phyloP scores from a whole-genome alignment of 2,888 invertebrate genomes.

The Criorhina ranunculi region DNA sequence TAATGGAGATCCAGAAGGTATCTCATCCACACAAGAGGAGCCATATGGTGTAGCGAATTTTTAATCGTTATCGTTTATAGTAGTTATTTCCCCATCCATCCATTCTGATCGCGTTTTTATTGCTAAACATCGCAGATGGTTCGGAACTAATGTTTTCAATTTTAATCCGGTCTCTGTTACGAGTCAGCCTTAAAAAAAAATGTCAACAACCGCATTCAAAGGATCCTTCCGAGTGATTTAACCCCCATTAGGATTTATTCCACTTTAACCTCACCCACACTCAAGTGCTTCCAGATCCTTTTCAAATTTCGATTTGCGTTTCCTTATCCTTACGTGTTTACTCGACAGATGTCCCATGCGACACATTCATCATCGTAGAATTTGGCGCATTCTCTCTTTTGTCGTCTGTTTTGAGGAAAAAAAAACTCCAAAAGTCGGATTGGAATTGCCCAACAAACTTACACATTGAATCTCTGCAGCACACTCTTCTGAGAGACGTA shows the following conservation, averaged over 20 bases:
- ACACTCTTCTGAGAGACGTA: constrained; percentile 9
- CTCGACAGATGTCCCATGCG: constrained; percentile 68
- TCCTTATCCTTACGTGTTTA: constrained; percentile 15
- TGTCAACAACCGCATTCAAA: constrained; percentile 58
- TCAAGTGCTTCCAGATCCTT: constrained; percentile 64
- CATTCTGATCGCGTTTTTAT: constrained; percentile 36
- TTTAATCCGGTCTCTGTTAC: constrained; percentile 19
- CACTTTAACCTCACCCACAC: constrained; percentile 67
- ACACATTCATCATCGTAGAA: constrained; percentile 47
- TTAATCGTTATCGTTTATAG: constrained; percentile 68
- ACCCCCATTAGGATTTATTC: constrained; percentile 63
- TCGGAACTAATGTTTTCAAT: constrained; percentile 48
- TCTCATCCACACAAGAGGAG: neutral
- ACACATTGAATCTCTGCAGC: constrained; percentile 11
- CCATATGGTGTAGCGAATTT: constrained; percentile 72
- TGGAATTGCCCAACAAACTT: constrained; percentile 58
- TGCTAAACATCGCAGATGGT: constrained; percentile 58
- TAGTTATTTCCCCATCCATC: constrained; percentile 48
- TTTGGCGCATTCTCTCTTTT: constrained; percentile 58
- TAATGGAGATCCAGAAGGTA: constrained; percentile 31
- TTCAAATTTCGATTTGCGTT: constrained; percentile 53
- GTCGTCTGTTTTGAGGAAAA: constrained; percentile 9
- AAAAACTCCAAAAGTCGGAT: constrained; percentile 48
- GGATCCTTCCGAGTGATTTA: constrained; percentile 55
- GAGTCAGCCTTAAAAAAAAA: constrained; percentile 38